Conservation (phyloP, 2,113 vertebrate species). For the Pelecanoides urinatrix region DNA sequence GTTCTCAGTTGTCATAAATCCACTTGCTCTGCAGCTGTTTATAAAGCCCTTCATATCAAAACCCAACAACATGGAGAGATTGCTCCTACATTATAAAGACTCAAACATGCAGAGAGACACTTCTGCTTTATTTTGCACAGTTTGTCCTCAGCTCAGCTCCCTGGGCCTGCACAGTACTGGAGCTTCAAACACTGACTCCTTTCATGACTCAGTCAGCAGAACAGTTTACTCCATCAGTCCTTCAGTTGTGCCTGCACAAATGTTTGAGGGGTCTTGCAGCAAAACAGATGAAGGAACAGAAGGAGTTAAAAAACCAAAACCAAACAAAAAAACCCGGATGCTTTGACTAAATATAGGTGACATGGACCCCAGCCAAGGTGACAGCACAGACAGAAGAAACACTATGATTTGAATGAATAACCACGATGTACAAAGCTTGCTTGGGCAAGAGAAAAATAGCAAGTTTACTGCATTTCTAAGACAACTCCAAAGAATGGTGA, state of each 20-base stretch:
- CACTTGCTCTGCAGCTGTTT: background rate
- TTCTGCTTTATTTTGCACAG: background rate
- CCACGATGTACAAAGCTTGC: background rate
- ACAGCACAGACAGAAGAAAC: background rate
- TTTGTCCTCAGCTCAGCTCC: background rate
- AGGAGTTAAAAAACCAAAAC: background rate
- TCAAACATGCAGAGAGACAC: background rate
- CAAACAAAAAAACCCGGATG: background rate
- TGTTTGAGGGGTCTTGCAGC: background rate
- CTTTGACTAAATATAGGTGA: background rate
- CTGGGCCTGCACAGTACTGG: background rate
- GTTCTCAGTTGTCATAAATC: background rate
- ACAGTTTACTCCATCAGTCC: background rate
- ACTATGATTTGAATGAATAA: background rate
- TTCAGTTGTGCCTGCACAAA: background rate
- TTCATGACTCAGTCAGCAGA: background rate
- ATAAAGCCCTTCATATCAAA: background rate
- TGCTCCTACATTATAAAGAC: background rate
- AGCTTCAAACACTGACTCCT: background rate
- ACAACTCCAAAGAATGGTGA: background rate
- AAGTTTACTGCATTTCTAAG: background rate
- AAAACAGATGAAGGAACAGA: background rate
- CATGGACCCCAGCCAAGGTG: background rate
- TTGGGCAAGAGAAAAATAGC: background rate
- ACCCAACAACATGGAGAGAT: background rate